A percentile compares a stretch with the other conserved stretches of the same genome.
Conservation (phyloP, 2,113 vertebrate genomes). For the Lasiurus borealis region DNA sequence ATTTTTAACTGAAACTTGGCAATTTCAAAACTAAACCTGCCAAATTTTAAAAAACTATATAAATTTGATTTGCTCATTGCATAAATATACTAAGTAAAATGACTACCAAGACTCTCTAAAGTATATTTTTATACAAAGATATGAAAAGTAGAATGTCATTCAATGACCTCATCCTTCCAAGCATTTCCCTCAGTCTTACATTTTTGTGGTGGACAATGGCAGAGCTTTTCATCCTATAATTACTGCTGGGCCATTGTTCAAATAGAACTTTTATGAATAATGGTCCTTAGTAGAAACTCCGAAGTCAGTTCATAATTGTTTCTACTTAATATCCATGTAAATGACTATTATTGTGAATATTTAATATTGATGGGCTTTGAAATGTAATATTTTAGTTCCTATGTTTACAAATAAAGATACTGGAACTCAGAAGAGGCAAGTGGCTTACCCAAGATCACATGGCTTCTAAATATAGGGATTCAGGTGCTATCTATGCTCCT, state of each 20-base stretch:
- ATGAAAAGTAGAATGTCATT: slow-evolving; percentile 22
- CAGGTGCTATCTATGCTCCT: no score
- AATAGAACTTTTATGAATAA: background rate
- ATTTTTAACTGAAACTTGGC: slow-evolving; percentile 66
- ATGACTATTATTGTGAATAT: background rate
- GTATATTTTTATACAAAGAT: slow-evolving; percentile 25
- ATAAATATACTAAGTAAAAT: slow-evolving; percentile 49
- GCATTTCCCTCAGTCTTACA: background rate
- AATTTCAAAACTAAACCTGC: slow-evolving; percentile 38
- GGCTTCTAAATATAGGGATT: background rate
- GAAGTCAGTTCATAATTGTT: background rate
- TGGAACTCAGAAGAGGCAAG: background rate
- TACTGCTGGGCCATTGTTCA: background rate
- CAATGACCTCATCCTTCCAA: background rate
- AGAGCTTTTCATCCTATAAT: background rate
- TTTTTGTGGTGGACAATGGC: background rate
- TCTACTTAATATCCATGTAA: background rate
- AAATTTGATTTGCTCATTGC: slow-evolving; percentile 12
- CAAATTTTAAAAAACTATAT: slow-evolving; percentile 48
- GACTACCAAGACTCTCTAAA: slow-evolving; percentile 21
- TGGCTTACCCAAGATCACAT: background rate
- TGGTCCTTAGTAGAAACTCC: background rate
- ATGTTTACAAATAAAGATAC: background rate
- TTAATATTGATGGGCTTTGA: background rate
- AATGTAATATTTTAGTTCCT: background rate